Base-by-base conservation (phyloP, 2,113 vertebrate genomes). In the Crotalus viridis region DNA sequence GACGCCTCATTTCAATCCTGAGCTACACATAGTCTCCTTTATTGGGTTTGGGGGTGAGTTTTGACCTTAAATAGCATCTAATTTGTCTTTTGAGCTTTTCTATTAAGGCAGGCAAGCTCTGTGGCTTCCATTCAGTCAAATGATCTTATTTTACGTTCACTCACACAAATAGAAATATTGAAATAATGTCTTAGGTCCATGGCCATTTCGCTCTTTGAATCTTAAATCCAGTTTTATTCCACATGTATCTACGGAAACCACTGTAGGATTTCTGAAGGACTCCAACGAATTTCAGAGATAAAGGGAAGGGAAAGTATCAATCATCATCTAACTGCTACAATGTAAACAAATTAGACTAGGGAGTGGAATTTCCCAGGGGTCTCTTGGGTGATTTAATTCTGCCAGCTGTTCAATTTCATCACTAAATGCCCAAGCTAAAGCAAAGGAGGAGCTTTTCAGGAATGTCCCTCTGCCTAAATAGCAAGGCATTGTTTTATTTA, bases 351-450 rank as follows among this genome's bases (percentile, higher is more conserved):
- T 90, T 64, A 95, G 92, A 85, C 74, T 89, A 51, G 13, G 81
- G 93, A 91, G 94, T 88, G 33, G 28, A 89, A 61, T 54, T 52
- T 89, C 85, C 87, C 91, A 52, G 81, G 57, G 28, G 22, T 89
- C 22, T 26, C 51, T 39, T 33, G 26, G 39, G 1, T 93, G 90
- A 94, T 33, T 93, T 94, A 94, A 94, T 89, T 95, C 95, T 94
- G n/a, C 94, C 95, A 97, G 93, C 91, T 95, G 90, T 94, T 96
- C 92, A 55, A 90, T 97, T 96, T 93, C 93, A 94, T 96, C 93
- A 94, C 85, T 94, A 93, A 51, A 93, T 93, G 94, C 88, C 90
- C 57, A 21, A 95, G 28, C 46, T 92, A 96, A 95, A 95, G 9
- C 81, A 93, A 95, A 95, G 52, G 85, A 93, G 94, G 91, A 33